phyloP scores from a whole-genome alignment of 2,797 vertebrate genomes.

The Masticophis lateralis region DNA sequence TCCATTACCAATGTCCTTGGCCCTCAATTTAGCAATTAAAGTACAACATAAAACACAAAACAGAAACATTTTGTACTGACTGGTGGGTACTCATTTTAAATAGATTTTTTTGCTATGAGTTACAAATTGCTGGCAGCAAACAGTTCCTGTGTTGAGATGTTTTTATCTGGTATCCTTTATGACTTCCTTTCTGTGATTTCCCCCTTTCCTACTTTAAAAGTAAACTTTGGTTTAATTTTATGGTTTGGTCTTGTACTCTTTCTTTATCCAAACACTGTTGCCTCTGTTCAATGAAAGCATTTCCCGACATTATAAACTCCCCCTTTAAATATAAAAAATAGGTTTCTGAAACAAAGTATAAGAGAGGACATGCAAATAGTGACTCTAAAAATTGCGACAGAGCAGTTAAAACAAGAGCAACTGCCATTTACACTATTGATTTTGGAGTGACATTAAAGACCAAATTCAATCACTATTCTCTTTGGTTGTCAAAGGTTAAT shows the following conservation, averaged over 20 bases:
- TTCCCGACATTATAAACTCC: background rate
- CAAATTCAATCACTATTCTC: constrained; percentile 63
- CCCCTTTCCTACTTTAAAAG: constrained; percentile 20
- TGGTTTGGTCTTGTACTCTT: constrained; percentile 32
- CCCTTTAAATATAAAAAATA: background rate
- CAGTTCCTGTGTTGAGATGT: constrained; percentile 17
- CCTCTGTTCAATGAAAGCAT: background rate
- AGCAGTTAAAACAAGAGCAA: constrained; percentile 57
- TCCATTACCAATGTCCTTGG: background rate
- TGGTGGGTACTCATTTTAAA: constrained; percentile 22
- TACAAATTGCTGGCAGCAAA: constrained; percentile 28
- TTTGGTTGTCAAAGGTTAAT: constrained; percentile 66
- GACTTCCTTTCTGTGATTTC: constrained; percentile 38
- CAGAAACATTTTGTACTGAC: constrained; percentile 41
- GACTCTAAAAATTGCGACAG: constrained; percentile 48
- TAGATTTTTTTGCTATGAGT: background rate
- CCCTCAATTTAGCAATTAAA: background rate
- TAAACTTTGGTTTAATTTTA: constrained; percentile 54
- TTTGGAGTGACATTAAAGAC: constrained; percentile 63
- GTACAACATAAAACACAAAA: background rate
- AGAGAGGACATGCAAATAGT: constrained; percentile 1
- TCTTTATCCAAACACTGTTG: constrained; percentile 14
- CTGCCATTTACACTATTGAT: constrained; percentile 65
- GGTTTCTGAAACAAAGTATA: constrained; percentile 5
- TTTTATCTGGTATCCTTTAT: constrained; percentile 50